A percentile compares a stretch with the other conserved stretches of the same genome.
Conservation (phyloP, 2,113 vertebrate species). For the Misgurnus anguillicaudatus region DNA sequence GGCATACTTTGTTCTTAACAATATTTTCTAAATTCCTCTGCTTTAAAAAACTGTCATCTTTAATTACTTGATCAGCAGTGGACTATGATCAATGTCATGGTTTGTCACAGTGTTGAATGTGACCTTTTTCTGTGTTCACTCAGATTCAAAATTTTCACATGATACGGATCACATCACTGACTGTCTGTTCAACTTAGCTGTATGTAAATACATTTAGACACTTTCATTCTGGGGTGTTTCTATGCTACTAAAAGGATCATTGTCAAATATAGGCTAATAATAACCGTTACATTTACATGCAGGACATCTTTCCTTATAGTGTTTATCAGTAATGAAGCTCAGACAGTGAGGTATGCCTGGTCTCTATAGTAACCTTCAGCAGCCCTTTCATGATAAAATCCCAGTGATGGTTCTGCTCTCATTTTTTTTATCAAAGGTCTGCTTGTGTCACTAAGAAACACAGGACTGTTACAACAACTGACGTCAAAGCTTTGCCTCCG, state of each 20-base stretch:
- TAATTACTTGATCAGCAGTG: conserved; percentile 16
- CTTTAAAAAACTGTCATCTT: no score
- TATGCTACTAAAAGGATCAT: conserved; percentile 16
- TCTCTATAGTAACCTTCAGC: conserved; percentile 59
- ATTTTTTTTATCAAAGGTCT: conserved; percentile 33
- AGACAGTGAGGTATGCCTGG: conserved; percentile 37
- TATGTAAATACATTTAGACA: no score
- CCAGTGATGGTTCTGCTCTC: conserved; percentile 19
- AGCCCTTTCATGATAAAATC: conserved; percentile 44
- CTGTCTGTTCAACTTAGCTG: neutral
- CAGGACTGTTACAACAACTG: conserved; percentile 35
- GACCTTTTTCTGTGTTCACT: conserved; percentile 17
- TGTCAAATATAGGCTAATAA: conserved; percentile 15
- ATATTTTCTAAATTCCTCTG: no score
- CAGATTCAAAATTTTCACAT: neutral
- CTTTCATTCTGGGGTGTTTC: neutral
- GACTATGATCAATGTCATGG: conserved; percentile 1
- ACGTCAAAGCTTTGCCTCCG: conserved; percentile 28
- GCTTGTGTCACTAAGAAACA: conserved; percentile 33
- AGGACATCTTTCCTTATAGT: conserved; percentile 7
- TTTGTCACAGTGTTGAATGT: conserved; percentile 9
- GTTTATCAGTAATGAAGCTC: conserved; percentile 49
- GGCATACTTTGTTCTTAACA: no score
- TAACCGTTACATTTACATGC: conserved; percentile 8
- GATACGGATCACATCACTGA: neutral